These are phyloP conservation scores for Oscheius sp. DNA, from an alignment of 2,888 invertebrate genomes.

Conservation along the genomic window DNA sequence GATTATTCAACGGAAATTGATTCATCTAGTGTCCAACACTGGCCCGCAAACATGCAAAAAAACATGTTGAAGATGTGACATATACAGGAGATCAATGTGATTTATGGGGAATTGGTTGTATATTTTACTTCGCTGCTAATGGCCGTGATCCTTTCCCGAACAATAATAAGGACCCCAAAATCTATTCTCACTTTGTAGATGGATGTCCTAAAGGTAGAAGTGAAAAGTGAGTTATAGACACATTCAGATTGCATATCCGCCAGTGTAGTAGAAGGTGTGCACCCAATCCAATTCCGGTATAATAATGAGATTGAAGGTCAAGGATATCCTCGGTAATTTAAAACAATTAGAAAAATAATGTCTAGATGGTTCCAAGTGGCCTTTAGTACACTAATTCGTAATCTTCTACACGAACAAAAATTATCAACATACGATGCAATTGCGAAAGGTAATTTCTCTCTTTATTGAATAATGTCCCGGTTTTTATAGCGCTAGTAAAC, in stretches of 20 bases:
- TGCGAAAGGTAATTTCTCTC: slow-evolving; percentile 22
- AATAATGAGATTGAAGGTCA: slow-evolving; percentile 3
- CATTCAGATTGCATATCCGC: neutral
- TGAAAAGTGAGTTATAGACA: too few species aligned
- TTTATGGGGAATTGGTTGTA: slow-evolving; percentile 46
- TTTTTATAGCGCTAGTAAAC: slow-evolving; percentile 11
- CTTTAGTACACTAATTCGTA: slow-evolving; percentile 34
- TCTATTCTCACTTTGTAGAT: neutral
- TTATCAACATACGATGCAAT: slow-evolving; percentile 33
- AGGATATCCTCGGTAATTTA: neutral
- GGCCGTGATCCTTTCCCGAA: slow-evolving; percentile 36
- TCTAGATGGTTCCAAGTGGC: slow-evolving; percentile 38
- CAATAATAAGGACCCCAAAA: neutral
- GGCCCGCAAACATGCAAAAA: slow-evolving; percentile 31
- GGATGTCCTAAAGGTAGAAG: neutral
- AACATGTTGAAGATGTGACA: too few species aligned
- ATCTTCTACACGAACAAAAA: slow-evolving; percentile 40
- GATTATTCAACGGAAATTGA: neutral
- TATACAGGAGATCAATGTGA: slow-evolving; percentile 44
- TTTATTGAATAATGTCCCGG: neutral
- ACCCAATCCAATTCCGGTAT: slow-evolving; percentile 2
- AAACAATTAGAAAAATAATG: neutral
- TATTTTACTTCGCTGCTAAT: slow-evolving; percentile 39
- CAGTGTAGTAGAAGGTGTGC: slow-evolving; percentile 4
- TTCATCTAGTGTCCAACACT: slow-evolving; percentile 36